A percentile compares a stretch with the other conserved stretches of the same genome.
Evolutionary conservation across 2,888 invertebrate genomes (phyloP).

Genomic region (Thyatira batis): DNA sequence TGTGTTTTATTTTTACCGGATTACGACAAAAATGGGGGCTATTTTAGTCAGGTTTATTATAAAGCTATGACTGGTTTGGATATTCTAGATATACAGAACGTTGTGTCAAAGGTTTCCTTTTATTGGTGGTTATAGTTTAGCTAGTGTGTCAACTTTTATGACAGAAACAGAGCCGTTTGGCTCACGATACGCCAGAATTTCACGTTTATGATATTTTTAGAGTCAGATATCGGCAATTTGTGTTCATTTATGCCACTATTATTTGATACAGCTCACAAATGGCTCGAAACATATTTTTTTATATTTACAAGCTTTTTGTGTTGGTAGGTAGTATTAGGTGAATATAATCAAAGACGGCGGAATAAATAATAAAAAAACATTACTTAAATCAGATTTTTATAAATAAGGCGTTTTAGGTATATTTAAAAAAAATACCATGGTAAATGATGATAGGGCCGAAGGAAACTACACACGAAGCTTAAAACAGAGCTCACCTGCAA

Average conservation of each 20-base stretch:
- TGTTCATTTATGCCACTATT: constrained; percentile 21
- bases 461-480: no score
- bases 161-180: constrained; percentile 33
- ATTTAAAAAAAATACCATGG: no score
- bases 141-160: constrained; percentile 38
- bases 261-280: constrained; percentile 6
- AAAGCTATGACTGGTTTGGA: neutral
- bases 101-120: constrained; percentile 7
- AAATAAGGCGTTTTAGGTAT: no score
- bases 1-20: no score
- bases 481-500: no score
- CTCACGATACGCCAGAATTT: constrained; percentile 25
- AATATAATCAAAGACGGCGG: no score
- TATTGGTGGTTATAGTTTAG: constrained; percentile 25
- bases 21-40: no score
- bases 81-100: neutral
- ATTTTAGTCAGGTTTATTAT: neutral
- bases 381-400: no score
- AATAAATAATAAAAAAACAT: no score
- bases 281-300: neutral
- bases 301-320: no score
- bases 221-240: constrained; percentile 25
- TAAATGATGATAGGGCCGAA: no score
- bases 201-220: constrained; percentile 33
- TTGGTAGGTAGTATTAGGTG: no score